phyloP scores from a whole-genome alignment of 2,888 invertebrate genomes.

The Xanthorhoe designata region DNA sequence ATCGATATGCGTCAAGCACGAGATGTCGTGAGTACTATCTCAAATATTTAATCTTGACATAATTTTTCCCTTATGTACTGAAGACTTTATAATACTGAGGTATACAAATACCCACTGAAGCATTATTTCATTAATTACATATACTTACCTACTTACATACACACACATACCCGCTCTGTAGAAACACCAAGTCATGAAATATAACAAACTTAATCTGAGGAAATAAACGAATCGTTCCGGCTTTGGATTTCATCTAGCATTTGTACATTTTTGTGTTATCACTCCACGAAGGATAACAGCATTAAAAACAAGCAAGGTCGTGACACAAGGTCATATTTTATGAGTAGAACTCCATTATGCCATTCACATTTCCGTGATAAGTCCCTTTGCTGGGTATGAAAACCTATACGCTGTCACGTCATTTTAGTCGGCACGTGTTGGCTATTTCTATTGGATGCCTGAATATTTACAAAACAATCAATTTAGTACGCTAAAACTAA shows the following conservation, averaged over 20 bases:
- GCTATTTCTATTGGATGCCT: neutral
- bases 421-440: constrained; percentile 18
- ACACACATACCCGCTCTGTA: no score
- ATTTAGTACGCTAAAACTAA: neutral
- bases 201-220: neutral
- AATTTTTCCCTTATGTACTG: neutral
- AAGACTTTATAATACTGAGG: no score
- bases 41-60: neutral
- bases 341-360: constrained; percentile 29
- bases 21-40: constrained; percentile 76
- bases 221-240: constrained; percentile 3
- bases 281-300: constrained; percentile 25
- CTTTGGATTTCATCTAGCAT: constrained; percentile 1
- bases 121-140: neutral
- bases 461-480: constrained; percentile 16
- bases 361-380: constrained; percentile 24
- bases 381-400: constrained; percentile 33
- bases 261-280: neutral
- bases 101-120: no score
- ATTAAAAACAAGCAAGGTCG: constrained; percentile 40
- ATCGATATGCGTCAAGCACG: constrained; percentile 84
- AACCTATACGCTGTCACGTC: constrained; percentile 14
- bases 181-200: no score
- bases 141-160: no score
- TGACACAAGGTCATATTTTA: constrained; percentile 46